Evolutionary conservation across 2,888 invertebrate genomes (phyloP).

Genomic region (Orthosia incerta): DNA sequence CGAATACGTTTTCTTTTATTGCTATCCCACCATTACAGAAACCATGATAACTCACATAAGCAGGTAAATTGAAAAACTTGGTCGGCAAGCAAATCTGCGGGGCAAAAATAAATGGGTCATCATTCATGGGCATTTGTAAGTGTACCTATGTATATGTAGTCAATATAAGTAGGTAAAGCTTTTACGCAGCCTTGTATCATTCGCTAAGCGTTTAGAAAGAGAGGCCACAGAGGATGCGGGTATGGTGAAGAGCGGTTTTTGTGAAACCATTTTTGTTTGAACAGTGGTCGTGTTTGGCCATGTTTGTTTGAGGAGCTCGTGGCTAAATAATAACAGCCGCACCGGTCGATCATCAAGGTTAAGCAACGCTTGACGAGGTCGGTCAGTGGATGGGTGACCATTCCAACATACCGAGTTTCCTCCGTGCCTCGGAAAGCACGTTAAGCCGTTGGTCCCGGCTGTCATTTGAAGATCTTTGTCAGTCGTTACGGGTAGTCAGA

Average conservation of each 20-base stretch:
- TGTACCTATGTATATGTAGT: slow-evolving; percentile 25
- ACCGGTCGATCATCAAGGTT: too few relatives aligned
- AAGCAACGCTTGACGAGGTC: too few relatives aligned
- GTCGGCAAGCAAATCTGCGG: slow-evolving; percentile 28
- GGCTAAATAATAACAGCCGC: too few relatives aligned
- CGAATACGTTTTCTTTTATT: slow-evolving; percentile 17
- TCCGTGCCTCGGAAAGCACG: too few relatives aligned
- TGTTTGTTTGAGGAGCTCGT: too few relatives aligned
- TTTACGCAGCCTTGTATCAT: slow-evolving; percentile 56
- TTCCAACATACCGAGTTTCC: too few relatives aligned
- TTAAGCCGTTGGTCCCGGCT: too few relatives aligned
- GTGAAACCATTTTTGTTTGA: background rate
- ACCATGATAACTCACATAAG: slow-evolving; percentile 22
- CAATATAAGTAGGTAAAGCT: slow-evolving; percentile 42
- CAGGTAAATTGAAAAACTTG: slow-evolving; percentile 56
- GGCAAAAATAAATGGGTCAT: slow-evolving; percentile 33
- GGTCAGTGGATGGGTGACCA: too few relatives aligned
- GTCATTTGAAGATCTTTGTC: too few relatives aligned
- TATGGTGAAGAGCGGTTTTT: background rate
- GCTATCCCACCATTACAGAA: slow-evolving; percentile 11
- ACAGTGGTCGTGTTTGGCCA: background rate
- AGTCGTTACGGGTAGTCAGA: too few relatives aligned
- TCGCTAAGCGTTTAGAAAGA: slow-evolving; percentile 38
- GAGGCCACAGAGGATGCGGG: slow-evolving; percentile 40
- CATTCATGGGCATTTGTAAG: slow-evolving; percentile 28